A percentile compares a stretch with the other conserved stretches of the same genome.
Evolutionary conservation across 2,113 vertebrate species (phyloP).

Genomic region (Heterocephalus glaber): DNA sequence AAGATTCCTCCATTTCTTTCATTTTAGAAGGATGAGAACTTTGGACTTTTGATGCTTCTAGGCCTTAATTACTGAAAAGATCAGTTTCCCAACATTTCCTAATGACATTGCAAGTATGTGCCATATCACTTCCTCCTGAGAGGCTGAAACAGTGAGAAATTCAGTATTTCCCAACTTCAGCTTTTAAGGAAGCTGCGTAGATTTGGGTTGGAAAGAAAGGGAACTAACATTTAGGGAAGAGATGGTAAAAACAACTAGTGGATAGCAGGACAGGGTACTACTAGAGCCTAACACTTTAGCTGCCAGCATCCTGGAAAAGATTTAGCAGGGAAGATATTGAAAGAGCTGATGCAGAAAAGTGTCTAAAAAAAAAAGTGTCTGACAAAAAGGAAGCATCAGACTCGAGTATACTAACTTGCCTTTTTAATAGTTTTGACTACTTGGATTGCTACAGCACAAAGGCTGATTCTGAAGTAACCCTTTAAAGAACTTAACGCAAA

Average conservation of each 20-base stretch:
- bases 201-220: constrained; percentile 11
- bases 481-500: neutral
- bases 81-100: neutral
- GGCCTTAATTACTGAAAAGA: constrained; percentile 42
- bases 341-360: neutral
- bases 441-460: neutral
- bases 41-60: constrained; percentile 39
- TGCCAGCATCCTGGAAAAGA: constrained; percentile 10
- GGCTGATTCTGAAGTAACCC: neutral
- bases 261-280: neutral
- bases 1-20: constrained; percentile 57
- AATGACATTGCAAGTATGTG: neutral
- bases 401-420: neutral
- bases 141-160: neutral
- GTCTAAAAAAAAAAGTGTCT: neutral
- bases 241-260: neutral
- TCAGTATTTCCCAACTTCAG: neutral
- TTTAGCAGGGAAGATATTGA: constrained; percentile 24
- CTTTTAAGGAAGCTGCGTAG: neutral
- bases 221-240: constrained; percentile 49
- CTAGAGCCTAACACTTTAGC: neutral
- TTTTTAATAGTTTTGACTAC: constrained; percentile 41
- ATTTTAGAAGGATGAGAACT: constrained; percentile 43
- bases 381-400: constrained; percentile 2
- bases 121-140: neutral